Percentiles rank a stretch among this genome's conserved stretches.
phyloP scores from a whole-genome alignment of 2,888 invertebrate species.

The Drosophila ezoana region DNA sequence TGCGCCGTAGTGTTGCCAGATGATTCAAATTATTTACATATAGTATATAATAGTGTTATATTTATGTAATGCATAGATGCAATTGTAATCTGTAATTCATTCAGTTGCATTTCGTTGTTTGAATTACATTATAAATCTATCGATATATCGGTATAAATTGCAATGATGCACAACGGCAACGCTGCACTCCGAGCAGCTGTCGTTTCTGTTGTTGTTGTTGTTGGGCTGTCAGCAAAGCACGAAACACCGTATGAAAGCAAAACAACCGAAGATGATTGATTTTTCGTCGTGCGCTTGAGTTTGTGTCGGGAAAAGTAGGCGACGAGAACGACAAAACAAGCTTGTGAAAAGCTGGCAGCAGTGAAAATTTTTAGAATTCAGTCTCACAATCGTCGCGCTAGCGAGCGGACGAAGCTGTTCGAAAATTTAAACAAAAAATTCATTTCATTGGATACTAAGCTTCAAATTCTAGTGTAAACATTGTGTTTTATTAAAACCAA shows the following conservation, averaged over 20 bases:
- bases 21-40: slow-evolving; percentile 2
- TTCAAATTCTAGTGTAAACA: slow-evolving; percentile 71
- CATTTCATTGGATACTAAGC: slow-evolving; percentile 34
- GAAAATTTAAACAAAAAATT: slow-evolving; percentile 18
- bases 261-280: slow-evolving; percentile 81
- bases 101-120: slow-evolving; percentile 4
- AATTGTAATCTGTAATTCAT: neutral
- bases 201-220: slow-evolving; percentile 29
- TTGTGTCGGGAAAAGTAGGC: slow-evolving; percentile 70
- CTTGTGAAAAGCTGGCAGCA: slow-evolving; percentile 44
- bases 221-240: slow-evolving; percentile 53
- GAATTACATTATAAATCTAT: slow-evolving; percentile 34
- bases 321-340: slow-evolving; percentile 54
- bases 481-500: slow-evolving; percentile 40
- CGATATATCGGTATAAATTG: slow-evolving; percentile 52
- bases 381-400: slow-evolving; percentile 74
- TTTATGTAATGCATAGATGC: slow-evolving; percentile 2
- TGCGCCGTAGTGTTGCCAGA: slow-evolving; percentile 60
- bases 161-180: slow-evolving; percentile 54
- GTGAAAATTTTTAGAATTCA: slow-evolving; percentile 59
- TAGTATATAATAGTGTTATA: neutral
- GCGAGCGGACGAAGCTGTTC: slow-evolving; percentile 70
- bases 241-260: slow-evolving; percentile 71
- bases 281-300: slow-evolving; percentile 70
- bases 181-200: slow-evolving; percentile 61